Evolutionary conservation across 1,140 invertebrate genomes (phyloP).

Genomic region (Diorhabda carinulata): DNA sequence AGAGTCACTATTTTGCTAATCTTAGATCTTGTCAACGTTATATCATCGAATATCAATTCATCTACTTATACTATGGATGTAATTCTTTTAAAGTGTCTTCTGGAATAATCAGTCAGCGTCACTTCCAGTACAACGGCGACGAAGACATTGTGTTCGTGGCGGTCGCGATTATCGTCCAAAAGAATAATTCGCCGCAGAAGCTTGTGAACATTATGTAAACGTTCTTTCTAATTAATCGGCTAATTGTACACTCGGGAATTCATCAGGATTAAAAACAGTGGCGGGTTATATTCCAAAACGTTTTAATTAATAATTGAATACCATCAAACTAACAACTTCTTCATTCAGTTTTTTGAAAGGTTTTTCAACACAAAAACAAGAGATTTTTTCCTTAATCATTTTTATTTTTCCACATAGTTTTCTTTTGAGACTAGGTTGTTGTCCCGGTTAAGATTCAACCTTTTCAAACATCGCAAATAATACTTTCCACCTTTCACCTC

Average conservation of each 20-base stretch:
- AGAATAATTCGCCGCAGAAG: constrained; percentile 22
- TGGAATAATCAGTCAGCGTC: constrained; percentile 44
- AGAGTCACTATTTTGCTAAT: too few relatives aligned
- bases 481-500: too few relatives aligned
- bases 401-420: too few relatives aligned
- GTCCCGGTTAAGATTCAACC: too few relatives aligned
- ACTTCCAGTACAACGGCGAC: constrained; percentile 42
- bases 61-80: constrained; percentile 37
- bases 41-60: constrained; percentile 34
- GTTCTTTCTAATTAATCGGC: constrained; percentile 31
- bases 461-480: too few relatives aligned
- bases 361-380: too few relatives aligned
- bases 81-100: constrained; percentile 39
- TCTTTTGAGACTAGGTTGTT: too few relatives aligned
- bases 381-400: too few relatives aligned
- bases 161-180: constrained; percentile 24
- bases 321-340: too few relatives aligned
- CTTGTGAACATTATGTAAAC: constrained; percentile 23
- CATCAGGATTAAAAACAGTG: not conserved
- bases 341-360: too few relatives aligned
- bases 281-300: not conserved
- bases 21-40: not conserved
- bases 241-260: constrained; percentile 34
- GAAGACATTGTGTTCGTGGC: constrained; percentile 34
- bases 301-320: too few relatives aligned